Evolutionary conservation across 2,888 invertebrate species (phyloP).

Genomic region (Nomada goodeniana): DNA sequence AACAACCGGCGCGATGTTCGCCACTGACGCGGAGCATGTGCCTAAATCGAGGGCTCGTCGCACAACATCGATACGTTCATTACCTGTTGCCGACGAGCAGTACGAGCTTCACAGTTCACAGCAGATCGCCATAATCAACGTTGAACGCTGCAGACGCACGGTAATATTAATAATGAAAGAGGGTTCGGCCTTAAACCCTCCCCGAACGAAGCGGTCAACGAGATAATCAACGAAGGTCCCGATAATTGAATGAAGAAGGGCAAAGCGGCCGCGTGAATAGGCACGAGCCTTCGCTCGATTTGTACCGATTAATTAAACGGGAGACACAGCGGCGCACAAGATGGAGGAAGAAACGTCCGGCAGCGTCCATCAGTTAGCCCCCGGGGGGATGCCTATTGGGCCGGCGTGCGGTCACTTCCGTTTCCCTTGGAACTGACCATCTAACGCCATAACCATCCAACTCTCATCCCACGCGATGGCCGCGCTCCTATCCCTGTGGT

Average conservation of each 20-base stretch:
- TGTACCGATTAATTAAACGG: slow-evolving; percentile 63
- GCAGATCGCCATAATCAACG: too few species aligned
- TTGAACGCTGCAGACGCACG: neutral
- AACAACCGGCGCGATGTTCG: slow-evolving; percentile 67
- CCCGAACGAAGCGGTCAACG: neutral
- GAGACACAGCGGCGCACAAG: slow-evolving; percentile 60
- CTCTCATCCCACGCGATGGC: slow-evolving; percentile 51
- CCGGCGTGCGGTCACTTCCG: slow-evolving; percentile 79
- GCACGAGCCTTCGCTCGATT: slow-evolving; percentile 46
- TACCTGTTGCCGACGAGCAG: neutral
- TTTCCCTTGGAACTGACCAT: slow-evolving; percentile 77
- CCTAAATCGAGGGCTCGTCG: neutral
- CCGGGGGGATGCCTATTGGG: slow-evolving; percentile 71
- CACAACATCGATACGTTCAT: too few species aligned
- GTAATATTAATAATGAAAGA: too few species aligned
- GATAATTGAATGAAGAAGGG: slow-evolving; percentile 46
- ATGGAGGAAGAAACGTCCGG: slow-evolving; percentile 64
- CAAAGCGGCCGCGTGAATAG: slow-evolving; percentile 17
- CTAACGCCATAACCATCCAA: slow-evolving; percentile 74
- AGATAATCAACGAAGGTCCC: neutral
- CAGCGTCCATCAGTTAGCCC: slow-evolving; percentile 75
- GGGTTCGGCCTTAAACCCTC: neutral
- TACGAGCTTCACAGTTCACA: neutral
- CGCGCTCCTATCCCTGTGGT: slow-evolving; percentile 71
- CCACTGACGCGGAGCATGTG: slow-evolving; percentile 70